Conservation (phyloP, 2,113 vertebrate genomes). For the Oryzias celebensis region DNA sequence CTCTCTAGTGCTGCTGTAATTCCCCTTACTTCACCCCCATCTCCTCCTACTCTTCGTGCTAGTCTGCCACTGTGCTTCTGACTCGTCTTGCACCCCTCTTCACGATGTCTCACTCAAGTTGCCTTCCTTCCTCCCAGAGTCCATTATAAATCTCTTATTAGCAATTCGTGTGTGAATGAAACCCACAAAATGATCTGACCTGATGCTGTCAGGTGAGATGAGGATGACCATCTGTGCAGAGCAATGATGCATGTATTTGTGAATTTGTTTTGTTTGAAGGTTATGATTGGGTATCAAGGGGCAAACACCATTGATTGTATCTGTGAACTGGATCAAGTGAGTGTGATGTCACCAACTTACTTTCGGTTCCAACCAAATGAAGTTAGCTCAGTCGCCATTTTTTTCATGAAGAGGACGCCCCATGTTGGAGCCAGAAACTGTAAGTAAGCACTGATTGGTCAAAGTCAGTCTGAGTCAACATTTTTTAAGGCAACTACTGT, state of each 20-base stretch:
- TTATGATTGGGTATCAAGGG: conserved; percentile 12
- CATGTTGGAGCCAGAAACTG: too few relatives aligned
- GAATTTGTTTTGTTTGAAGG: conserved; percentile 5
- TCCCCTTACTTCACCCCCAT: conserved; percentile 65
- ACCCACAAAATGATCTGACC: conserved; percentile 53
- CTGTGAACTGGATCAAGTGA: too few relatives aligned
- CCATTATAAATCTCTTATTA: conserved; percentile 14
- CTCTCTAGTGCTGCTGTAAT: conserved; percentile 47
- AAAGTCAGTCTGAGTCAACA: too few relatives aligned
- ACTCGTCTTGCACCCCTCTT: conserved; percentile 22
- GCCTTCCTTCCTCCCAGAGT: not conserved
- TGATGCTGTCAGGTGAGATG: conserved; percentile 34
- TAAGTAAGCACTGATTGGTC: too few relatives aligned
- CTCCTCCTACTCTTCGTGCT: conserved; percentile 54
- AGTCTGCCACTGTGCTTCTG: conserved; percentile 42
- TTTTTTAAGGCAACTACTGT: too few relatives aligned
- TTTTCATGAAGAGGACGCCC: too few relatives aligned
- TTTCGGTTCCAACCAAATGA: too few relatives aligned
- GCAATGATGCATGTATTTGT: conserved; percentile 14
- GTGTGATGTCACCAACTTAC: too few relatives aligned
- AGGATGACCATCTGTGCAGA: conserved; percentile 35
- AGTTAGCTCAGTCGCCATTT: too few relatives aligned
- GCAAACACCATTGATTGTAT: too few relatives aligned
- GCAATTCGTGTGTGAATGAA: conserved; percentile 56
- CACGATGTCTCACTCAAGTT: conserved; percentile 13